phyloP scores from a whole-genome alignment of 2,113 vertebrate species.

The Orycteropus afer region DNA sequence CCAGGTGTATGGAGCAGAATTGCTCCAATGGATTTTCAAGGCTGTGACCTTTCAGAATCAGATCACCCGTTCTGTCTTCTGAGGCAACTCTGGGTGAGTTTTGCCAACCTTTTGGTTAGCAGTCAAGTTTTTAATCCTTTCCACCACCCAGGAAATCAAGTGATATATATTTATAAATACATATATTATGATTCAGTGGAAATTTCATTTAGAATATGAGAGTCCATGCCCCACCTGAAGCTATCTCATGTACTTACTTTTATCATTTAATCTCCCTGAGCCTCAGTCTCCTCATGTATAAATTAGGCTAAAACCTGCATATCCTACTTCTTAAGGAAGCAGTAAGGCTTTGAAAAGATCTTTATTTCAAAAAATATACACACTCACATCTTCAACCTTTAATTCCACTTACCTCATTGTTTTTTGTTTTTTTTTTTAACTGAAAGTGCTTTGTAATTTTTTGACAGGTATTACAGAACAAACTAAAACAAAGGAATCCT shows the following conservation, averaged over 20 bases:
- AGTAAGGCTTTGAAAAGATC: background rate
- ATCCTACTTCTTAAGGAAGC: background rate
- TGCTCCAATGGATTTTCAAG: background rate
- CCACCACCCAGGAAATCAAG: too few relatives aligned
- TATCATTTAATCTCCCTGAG: background rate
- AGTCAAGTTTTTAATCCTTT: too few relatives aligned
- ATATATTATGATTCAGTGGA: background rate
- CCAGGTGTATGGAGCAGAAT: background rate
- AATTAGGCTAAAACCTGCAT: background rate
- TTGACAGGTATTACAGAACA: background rate
- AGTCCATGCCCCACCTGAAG: background rate
- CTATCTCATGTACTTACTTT: background rate
- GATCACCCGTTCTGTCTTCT: too few relatives aligned
- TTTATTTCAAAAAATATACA: background rate
- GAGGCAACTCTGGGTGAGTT: too few relatives aligned
- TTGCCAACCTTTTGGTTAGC: too few relatives aligned
- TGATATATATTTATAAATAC: too few relatives aligned
- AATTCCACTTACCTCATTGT: background rate
- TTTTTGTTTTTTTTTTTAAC: slow-evolving; percentile 14
- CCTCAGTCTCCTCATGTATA: background rate
- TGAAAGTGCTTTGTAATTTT: background rate
- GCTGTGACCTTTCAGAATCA: background rate
- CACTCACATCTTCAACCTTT: background rate
- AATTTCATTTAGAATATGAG: background rate
- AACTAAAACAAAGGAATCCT: background rate